Base-by-base conservation (phyloP, 2,888 invertebrate genomes). In the Drosophila imparisetae region DNA sequence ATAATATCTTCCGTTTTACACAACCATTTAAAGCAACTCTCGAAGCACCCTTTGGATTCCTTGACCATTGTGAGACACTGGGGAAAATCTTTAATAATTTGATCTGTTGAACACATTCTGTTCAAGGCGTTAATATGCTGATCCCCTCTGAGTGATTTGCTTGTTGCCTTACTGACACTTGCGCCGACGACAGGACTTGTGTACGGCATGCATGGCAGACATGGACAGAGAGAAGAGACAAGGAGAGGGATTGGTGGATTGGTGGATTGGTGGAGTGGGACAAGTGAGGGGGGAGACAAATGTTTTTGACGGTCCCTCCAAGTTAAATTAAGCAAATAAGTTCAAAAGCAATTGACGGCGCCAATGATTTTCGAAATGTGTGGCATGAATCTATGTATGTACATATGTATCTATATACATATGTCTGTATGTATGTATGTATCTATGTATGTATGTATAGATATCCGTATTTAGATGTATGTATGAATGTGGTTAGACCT, bases 131-230 rank as follows among this genome's bases (percentile, higher is more conserved):
- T 70, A 75, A 66, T 50, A 62, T 67, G 60, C 72, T 81, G 67
- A 81, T 66, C 75, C 71, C 65, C 50, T 76, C 79, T 82, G 83
- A 83, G 73, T 80, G 86, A 85, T 57, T 42, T 57, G 57, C 42
- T 57, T 21, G 15, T 42, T 57, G 42, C 30, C 40, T 4, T 21
- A 24, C 42, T 42, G 57, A 57, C 57, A 40, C 21, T 57, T 57
- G 15, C 8, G 15, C 40, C 57, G 30, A 15, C 21, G 21, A 15
- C 15, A n/a, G n/a, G 24, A 27, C 38, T 24, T 24, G 11, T 18
- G 21, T 8, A 4, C 7, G 10, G 24, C 15, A 10, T 3, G 32
- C 34, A n/a, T 54, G 55, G n/a, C 38, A 29, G 27, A 27, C 38
- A 45, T 21, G 21, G 21, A 8, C 21, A 24, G 15, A 15, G 21